Conservation (phyloP, 2,888 invertebrate species). For the Brachyopa scutellaris region DNA sequence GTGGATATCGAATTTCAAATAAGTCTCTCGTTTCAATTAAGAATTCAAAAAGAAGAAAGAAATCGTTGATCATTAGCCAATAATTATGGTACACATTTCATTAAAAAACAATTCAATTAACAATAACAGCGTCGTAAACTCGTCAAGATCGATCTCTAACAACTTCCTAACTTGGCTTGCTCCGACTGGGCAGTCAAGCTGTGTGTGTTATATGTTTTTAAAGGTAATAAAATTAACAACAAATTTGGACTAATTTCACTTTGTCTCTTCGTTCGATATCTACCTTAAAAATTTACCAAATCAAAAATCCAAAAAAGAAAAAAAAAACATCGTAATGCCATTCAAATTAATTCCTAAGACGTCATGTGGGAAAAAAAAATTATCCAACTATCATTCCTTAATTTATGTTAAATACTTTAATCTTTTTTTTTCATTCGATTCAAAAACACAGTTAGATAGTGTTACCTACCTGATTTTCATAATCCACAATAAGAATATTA, state of each 20-base stretch:
- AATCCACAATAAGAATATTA: conserved; percentile 81
- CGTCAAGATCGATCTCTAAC: conserved; percentile 51
- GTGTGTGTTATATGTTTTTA: no score
- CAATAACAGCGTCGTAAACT: conserved; percentile 62
- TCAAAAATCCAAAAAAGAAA: conserved; percentile 2
- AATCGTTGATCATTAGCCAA: conserved; percentile 58
- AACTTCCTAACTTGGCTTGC: conserved; percentile 63
- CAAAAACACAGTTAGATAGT: conserved; percentile 70
- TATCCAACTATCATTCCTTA: conserved; percentile 20
- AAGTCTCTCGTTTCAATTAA: conserved; percentile 49
- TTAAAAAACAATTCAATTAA: conserved; percentile 71
- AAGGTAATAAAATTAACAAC: conserved; percentile 46
- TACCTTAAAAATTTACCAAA: conserved; percentile 40
- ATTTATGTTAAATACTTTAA: conserved; percentile 56
- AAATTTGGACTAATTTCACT: conserved; percentile 60
- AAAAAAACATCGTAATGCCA: conserved; percentile 32
- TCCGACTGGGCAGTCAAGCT: no score
- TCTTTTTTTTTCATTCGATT: no score
- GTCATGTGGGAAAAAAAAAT: conserved; percentile 60
- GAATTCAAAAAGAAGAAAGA: conserved; percentile 44
- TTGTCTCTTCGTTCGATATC: conserved; percentile 23
- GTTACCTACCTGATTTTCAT: conserved; percentile 81
- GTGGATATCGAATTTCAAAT: conserved; percentile 53
- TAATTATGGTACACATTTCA: conserved; percentile 64
- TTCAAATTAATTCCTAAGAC: conserved; percentile 66